phyloP scores from a whole-genome alignment of 2,888 invertebrate genomes.

The Erebia aethiops region DNA sequence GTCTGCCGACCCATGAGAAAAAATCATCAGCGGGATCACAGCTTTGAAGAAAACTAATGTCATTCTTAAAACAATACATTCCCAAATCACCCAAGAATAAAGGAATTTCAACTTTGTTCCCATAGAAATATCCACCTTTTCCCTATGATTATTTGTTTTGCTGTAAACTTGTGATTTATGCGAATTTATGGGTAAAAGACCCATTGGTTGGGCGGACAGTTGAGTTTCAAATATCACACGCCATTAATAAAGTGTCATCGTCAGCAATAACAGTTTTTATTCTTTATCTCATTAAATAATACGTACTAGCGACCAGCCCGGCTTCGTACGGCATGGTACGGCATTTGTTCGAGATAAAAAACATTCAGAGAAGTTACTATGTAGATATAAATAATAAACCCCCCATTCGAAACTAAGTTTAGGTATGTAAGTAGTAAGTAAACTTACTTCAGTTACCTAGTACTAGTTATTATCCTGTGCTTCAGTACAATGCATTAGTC shows the following conservation, averaged over 20 bases:
- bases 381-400: too few species aligned
- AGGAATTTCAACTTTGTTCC: slow-evolving; percentile 34
- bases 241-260: slow-evolving; percentile 59
- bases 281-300: too few species aligned
- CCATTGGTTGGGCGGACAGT: slow-evolving; percentile 55
- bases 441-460: too few species aligned
- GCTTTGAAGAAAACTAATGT: slow-evolving; percentile 47
- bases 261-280: not conserved
- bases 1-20: slow-evolving; percentile 53
- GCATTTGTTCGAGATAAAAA: too few species aligned
- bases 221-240: slow-evolving; percentile 66
- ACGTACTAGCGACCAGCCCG: too few species aligned
- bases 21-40: slow-evolving; percentile 36
- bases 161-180: slow-evolving; percentile 11
- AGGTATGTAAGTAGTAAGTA: too few species aligned
- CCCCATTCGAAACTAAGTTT: too few species aligned
- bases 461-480: too few species aligned
- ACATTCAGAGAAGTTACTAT: too few species aligned
- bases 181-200: slow-evolving; percentile 60
- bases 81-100: slow-evolving; percentile 6
- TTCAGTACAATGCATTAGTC: too few species aligned
- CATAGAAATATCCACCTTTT: not conserved
- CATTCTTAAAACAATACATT: slow-evolving; percentile 42
- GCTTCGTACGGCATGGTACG: too few species aligned
- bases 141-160: not conserved